Evolutionary conservation across 2,888 invertebrate species (phyloP).

Genomic region (Agrochola macilenta): DNA sequence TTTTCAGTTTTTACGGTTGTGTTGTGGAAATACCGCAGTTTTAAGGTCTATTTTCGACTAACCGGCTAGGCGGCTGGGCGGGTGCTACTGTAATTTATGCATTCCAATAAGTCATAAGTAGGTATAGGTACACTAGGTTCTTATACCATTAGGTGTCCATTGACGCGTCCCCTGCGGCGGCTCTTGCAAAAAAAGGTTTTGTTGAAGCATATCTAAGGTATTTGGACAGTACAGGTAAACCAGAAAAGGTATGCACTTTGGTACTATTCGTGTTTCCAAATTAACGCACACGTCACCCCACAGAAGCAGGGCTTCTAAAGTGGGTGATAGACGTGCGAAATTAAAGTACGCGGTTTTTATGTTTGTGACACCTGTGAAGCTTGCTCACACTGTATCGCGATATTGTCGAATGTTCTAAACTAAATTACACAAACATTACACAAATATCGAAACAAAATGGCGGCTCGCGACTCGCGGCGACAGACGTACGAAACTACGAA

Average conservation of each 20-base stretch:
- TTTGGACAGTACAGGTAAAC: neutral
- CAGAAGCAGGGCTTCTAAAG: neutral
- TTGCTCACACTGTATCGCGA: too few relatives aligned
- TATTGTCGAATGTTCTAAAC: too few relatives aligned
- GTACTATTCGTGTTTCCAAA: neutral
- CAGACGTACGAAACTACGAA: too few relatives aligned
- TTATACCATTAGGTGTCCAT: neutral
- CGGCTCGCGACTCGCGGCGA: too few relatives aligned
- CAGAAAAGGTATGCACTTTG: neutral
- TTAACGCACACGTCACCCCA: neutral
- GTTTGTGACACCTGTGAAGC: too few relatives aligned
- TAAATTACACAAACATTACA: too few relatives aligned
- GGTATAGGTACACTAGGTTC: neutral
- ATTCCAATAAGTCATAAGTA: neutral
- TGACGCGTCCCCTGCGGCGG: neutral
- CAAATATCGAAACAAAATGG: too few relatives aligned
- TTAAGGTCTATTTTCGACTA: neutral
- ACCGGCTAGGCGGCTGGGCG: fast-evolving
- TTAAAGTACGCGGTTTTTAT: too few relatives aligned
- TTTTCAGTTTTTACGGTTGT: neutral
- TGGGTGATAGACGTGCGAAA: too few relatives aligned
- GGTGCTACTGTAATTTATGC: neutral
- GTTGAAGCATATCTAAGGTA: too few relatives aligned
- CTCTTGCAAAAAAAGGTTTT: neutral
- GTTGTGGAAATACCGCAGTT: neutral